These are phyloP conservation scores for Thoracochromis brauschi DNA, from an alignment of 2,113 vertebrate genomes.

Conservation along the genomic window DNA sequence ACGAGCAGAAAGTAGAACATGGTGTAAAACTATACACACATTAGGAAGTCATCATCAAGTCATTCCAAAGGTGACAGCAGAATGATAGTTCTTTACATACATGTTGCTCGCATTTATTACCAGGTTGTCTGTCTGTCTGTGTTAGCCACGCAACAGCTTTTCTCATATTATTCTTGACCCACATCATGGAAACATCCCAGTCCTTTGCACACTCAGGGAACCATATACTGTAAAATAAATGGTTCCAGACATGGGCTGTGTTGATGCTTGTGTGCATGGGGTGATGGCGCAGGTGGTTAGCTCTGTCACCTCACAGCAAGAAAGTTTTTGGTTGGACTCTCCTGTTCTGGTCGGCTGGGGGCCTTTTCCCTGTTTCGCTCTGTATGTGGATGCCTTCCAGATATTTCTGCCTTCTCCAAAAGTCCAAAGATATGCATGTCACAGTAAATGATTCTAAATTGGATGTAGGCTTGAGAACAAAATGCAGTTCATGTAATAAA, in stretches of 20 bases:
- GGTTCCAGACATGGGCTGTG: neutral
- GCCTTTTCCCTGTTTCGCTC: accelerated
- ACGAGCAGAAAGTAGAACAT: neutral
- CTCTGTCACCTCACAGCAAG: neutral
- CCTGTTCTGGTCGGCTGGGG: neutral
- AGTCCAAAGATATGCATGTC: neutral
- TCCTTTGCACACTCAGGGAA: neutral
- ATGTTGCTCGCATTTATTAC: neutral
- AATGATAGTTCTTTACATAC: neutral
- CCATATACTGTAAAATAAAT: neutral
- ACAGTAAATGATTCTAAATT: neutral
- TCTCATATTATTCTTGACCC: neutral
- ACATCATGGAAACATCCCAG: neutral
- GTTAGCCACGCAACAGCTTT: neutral
- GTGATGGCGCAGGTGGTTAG: neutral
- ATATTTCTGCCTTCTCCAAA: neutral
- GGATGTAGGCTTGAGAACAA: neutral
- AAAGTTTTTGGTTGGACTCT: neutral
- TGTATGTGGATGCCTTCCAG: neutral
- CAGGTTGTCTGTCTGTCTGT: neutral
- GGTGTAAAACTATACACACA: neutral
- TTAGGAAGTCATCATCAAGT: neutral
- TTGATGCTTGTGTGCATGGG: neutral
- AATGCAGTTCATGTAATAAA: neutral
- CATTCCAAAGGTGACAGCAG: neutral